These are phyloP conservation scores for Cepphus grylle DNA, from an alignment of 2,113 vertebrate species.

Conservation along the genomic window DNA sequence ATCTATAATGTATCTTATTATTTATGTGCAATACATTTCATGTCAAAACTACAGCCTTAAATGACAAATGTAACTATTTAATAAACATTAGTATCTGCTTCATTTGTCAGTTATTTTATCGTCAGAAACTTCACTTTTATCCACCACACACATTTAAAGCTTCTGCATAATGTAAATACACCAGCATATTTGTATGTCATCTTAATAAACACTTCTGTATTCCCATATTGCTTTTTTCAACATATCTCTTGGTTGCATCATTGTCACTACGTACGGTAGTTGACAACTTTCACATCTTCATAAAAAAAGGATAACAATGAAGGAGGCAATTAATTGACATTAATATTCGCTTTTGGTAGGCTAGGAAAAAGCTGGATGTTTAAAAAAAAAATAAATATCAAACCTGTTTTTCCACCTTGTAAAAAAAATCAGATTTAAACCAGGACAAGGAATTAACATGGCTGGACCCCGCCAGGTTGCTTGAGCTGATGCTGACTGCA, in stretches of 20 bases:
- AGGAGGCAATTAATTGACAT: neutral
- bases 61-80: slow-evolving; percentile 9
- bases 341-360: neutral
- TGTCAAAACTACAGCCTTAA: slow-evolving; percentile 17
- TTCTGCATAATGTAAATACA: neutral
- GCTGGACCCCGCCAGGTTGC: neutral
- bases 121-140: neutral
- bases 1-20: neutral
- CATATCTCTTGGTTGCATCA: neutral
- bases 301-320: neutral
- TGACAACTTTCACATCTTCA: neutral
- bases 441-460: neutral
- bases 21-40: neutral
- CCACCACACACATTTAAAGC: neutral
- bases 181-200: neutral
- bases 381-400: neutral
- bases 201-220: neutral
- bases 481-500: neutral
- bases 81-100: neutral
- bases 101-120: neutral
- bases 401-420: neutral
- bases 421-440: neutral
- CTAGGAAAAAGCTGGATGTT: neutral
- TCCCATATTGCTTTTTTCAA: neutral
- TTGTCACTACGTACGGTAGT: neutral